Conservation (phyloP, 1,140 invertebrate genomes). For the Scaptomyza pallida region DNA sequence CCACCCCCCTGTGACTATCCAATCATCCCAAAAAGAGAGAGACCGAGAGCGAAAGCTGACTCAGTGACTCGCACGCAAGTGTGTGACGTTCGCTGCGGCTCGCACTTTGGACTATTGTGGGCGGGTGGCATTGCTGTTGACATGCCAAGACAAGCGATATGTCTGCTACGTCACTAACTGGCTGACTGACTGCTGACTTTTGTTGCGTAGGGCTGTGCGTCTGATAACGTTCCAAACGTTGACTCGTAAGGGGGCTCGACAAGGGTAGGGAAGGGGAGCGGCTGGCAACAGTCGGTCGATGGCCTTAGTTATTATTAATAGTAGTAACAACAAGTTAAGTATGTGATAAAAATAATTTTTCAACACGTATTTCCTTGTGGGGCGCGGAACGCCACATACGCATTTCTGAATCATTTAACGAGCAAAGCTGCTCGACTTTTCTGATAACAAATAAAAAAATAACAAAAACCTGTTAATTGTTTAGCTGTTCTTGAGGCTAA, state of each 20-base stretch:
- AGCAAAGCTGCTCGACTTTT: neutral
- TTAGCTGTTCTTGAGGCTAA: neutral
- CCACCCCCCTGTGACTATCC: neutral
- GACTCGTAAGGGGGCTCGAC: neutral
- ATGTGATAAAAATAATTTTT: neutral
- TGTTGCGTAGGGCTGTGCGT: neutral
- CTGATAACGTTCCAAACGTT: conserved; percentile 1
- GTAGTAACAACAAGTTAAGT: neutral
- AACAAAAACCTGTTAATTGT: conserved; percentile 2
- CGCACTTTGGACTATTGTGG: conserved; percentile 7
- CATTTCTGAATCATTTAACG: no score
- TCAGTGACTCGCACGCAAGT: neutral
- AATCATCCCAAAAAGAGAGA: no score
- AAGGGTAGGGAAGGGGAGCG: neutral
- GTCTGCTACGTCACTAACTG: no score
- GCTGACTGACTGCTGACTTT: no score
- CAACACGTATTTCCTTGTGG: neutral
- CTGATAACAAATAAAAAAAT: no score
- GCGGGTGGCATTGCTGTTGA: neutral
- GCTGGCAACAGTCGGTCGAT: neutral
- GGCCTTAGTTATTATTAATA: conserved; percentile 13
- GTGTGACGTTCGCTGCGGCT: neutral
- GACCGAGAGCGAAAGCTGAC: conserved; percentile 3
- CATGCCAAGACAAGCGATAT: neutral
- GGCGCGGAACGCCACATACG: neutral